phyloP scores from a whole-genome alignment of 2,113 vertebrate genomes.

The Carollia perspicillata region DNA sequence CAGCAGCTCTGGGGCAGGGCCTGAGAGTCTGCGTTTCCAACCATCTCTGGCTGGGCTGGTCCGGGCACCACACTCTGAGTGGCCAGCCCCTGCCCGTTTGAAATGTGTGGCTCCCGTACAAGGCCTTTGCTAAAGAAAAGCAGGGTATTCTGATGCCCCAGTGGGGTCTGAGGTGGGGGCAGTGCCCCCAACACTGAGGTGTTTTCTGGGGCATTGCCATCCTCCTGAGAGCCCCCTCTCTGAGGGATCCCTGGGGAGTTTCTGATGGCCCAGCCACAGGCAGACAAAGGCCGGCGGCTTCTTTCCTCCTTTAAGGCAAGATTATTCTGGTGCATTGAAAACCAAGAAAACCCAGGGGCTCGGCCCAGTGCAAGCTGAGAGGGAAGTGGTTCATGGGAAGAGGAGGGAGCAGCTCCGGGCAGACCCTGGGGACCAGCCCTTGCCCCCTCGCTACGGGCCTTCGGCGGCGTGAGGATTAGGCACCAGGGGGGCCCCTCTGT shows the following conservation, averaged over 20 bases:
- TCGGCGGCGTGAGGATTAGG: not conserved
- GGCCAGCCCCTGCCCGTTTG: not conserved
- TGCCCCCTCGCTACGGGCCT: not conserved
- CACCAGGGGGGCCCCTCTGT: not conserved
- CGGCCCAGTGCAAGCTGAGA: not conserved
- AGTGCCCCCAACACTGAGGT: not conserved
- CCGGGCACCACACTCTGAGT: rapidly evolving
- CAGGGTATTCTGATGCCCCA: not conserved
- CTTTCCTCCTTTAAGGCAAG: not conserved
- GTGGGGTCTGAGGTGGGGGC: not conserved
- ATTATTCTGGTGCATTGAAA: conserved; percentile 26
- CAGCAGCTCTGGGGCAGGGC: not conserved
- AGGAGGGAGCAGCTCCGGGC: not conserved
- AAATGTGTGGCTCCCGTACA: rapidly evolving
- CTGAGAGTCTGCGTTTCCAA: not conserved
- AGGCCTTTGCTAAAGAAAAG: not conserved
- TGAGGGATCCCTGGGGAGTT: not conserved
- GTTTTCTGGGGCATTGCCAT: conserved; percentile 34
- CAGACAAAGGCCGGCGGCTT: conserved; percentile 20
- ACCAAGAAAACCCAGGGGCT: conserved; percentile 56
- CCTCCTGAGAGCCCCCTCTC: not conserved
- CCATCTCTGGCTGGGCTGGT: not conserved
- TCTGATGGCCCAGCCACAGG: not conserved
- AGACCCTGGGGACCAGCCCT: not conserved
- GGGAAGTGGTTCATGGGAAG: not conserved